Evolutionary conservation across 2,888 invertebrate genomes (phyloP).

Genomic region (Geophilus truncorum): DNA sequence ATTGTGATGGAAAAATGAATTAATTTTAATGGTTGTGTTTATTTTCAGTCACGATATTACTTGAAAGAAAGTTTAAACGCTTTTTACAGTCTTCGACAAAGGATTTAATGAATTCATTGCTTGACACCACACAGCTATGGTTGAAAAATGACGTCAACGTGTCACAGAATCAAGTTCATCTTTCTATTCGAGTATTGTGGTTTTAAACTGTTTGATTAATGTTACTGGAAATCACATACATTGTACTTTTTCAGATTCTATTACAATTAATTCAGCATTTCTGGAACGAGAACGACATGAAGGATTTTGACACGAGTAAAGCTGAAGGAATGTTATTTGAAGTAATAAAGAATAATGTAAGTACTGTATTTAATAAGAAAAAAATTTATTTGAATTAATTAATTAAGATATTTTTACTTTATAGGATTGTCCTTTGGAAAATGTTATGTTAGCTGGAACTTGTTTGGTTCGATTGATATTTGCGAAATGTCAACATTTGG

Average conservation of each 20-base stretch:
- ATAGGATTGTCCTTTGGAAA: slow-evolving; percentile 5
- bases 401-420: not conserved
- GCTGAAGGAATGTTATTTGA: not conserved
- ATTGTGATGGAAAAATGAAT: too few relatives aligned
- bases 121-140: not conserved
- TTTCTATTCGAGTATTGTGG: not conserved
- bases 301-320: not conserved
- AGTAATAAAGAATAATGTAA: not conserved
- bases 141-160: not conserved
- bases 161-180: not conserved
- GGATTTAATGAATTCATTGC: not conserved
- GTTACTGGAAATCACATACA: not conserved
- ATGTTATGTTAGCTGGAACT: slow-evolving; percentile 20
- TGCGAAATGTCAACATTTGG: not conserved
- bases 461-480: not conserved
- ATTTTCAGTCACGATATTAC: not conserved
- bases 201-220: not conserved
- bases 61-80: not conserved
- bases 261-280: not conserved
- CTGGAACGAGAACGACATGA: not conserved
- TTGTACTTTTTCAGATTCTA: not conserved
- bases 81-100: not conserved
- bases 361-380: not conserved
- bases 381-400: not conserved
- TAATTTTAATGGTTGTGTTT: too few relatives aligned